phyloP scores from a whole-genome alignment of 1,140 invertebrate species.

The Drosophila novamexicana region DNA sequence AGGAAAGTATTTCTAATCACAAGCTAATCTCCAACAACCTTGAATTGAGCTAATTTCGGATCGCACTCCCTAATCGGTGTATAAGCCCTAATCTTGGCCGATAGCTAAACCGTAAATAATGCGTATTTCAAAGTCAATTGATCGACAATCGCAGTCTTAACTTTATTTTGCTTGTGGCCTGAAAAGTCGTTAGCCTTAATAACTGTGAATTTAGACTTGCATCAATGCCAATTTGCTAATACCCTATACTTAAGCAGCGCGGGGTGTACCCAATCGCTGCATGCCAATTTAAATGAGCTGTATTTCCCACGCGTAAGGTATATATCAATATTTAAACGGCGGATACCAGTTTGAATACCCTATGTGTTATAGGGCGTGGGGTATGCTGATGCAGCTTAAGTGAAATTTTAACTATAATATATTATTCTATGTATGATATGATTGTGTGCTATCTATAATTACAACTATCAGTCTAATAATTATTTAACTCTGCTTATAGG shows the following conservation, averaged over 20 bases:
- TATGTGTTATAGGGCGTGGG: neutral
- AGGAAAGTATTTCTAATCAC: neutral
- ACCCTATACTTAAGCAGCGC: neutral
- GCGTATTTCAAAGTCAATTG: neutral
- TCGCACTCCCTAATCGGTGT: conserved; percentile 9
- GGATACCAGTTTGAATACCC: no score
- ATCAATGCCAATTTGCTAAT: conserved; percentile 43
- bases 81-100: conserved; percentile 15
- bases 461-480: no score
- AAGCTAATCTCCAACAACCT: neutral
- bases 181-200: conserved; percentile 46
- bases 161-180: conserved; percentile 12
- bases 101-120: conserved; percentile 14
- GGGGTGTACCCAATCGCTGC: neutral
- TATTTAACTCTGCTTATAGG: no score
- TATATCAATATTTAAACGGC: no score
- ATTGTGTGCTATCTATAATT: no score
- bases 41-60: neutral
- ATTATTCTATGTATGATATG: no score
- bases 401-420: no score
- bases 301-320: neutral
- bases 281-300: neutral
- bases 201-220: conserved; percentile 57
- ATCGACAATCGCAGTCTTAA: conserved; percentile 3
- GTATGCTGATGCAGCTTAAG: neutral